A percentile compares a stretch with the other conserved stretches of the same genome.
Conservation (phyloP, 2,797 vertebrate genomes). For the Fratercula arctica region DNA sequence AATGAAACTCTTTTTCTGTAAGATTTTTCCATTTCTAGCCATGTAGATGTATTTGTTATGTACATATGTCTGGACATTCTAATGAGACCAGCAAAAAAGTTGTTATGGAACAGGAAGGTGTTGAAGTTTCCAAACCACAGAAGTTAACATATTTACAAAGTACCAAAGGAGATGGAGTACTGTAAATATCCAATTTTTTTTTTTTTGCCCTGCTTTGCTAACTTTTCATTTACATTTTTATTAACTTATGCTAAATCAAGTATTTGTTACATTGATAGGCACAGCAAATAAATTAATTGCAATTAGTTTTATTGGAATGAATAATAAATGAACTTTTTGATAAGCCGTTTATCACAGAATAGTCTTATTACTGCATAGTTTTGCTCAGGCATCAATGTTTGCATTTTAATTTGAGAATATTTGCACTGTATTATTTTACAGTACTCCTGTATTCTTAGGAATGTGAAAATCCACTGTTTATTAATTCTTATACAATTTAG, state of each 20-base stretch:
- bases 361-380: neutral
- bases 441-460: neutral
- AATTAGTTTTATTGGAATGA: slow-evolving; percentile 51
- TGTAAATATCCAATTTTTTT: neutral
- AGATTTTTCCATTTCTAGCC: neutral
- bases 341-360: neutral
- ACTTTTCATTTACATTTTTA: slow-evolving; percentile 57
- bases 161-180: neutral
- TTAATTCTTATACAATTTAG: neutral
- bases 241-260: slow-evolving; percentile 56
- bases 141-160: neutral
- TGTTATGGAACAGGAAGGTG: neutral
- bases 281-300: slow-evolving; percentile 44
- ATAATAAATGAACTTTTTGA: neutral
- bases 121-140: neutral
- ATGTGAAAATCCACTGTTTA: neutral
- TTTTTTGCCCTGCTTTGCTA: neutral
- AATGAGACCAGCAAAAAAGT: neutral
- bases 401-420: neutral
- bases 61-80: neutral
- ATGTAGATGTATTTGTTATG: neutral
- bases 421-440: neutral
- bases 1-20: neutral
- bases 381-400: neutral
- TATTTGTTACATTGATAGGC: slow-evolving; percentile 36